phyloP scores from a whole-genome alignment of 2,113 vertebrate species.

The Nothobranchius kuhntae region DNA sequence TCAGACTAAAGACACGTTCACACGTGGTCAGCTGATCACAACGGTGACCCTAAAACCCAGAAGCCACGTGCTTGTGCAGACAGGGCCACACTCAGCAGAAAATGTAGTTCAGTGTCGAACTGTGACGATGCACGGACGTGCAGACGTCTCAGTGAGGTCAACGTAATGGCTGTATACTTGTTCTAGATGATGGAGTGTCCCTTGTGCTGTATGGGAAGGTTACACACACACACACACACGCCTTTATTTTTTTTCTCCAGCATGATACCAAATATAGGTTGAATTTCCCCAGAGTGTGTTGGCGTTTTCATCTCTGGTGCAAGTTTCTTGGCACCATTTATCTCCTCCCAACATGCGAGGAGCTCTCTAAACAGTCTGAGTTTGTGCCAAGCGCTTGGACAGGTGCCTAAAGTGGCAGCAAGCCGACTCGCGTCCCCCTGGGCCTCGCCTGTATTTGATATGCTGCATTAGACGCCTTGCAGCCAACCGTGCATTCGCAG shows the following conservation, averaged over 20 bases:
- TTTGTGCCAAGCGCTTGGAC: constrained; percentile 61
- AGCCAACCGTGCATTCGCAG: constrained; percentile 36
- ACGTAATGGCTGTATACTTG: not conserved
- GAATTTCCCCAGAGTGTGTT: constrained; percentile 26
- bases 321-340: constrained; percentile 51
- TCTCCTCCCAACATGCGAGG: constrained; percentile 33
- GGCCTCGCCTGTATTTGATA: constrained; percentile 62
- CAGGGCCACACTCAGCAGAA: not conserved
- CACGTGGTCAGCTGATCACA: no score
- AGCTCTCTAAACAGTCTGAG: constrained; percentile 61
- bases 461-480: constrained; percentile 50
- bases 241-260: not conserved
- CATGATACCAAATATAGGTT: constrained; percentile 33
- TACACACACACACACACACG: no score
- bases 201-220: not conserved
- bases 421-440: constrained; percentile 37
- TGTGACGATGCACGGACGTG: not conserved
- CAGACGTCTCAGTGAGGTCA: not conserved
- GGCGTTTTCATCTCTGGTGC: constrained; percentile 32
- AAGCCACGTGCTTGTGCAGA: not conserved
- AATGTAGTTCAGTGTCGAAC: not conserved
- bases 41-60: no score
- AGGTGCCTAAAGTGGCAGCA: constrained; percentile 61
- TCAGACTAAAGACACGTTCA: no score
- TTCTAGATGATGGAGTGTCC: not conserved